phyloP scores from a whole-genome alignment of 2,888 invertebrate genomes.

The Gerris lacustris region DNA sequence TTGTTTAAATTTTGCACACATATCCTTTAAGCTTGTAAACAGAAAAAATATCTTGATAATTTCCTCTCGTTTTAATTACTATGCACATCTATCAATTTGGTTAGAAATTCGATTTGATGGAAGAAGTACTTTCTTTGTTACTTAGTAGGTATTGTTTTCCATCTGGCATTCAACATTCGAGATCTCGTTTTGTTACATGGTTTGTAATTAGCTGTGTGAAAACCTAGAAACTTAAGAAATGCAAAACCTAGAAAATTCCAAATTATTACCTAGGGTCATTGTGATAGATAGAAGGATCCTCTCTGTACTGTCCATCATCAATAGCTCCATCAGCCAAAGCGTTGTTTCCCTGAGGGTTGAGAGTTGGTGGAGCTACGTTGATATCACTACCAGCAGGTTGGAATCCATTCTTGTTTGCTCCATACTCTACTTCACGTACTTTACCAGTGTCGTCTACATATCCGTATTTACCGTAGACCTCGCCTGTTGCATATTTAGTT shows the following conservation, averaged over 20 bases:
- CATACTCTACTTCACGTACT: conserved; percentile 62
- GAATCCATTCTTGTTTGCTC: conserved; percentile 68
- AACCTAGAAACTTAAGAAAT: too few species aligned
- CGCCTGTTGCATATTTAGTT: conserved; percentile 70
- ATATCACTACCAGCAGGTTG: conserved; percentile 63
- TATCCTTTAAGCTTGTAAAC: too few species aligned
- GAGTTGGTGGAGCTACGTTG: conserved; percentile 70
- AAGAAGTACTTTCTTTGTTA: too few species aligned
- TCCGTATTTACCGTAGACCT: conserved; percentile 77
- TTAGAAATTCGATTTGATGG: too few species aligned
- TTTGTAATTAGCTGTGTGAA: too few species aligned
- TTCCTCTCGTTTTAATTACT: too few species aligned
- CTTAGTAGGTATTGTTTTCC: too few species aligned
- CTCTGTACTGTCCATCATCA: conserved; percentile 75
- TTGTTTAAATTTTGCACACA: too few species aligned
- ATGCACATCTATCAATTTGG: too few species aligned
- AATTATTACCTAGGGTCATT: conserved; percentile 34
- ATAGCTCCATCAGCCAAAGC: conserved; percentile 40
- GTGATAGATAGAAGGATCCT: conserved; percentile 69
- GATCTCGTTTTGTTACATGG: too few species aligned
- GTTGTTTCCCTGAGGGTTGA: conserved; percentile 41
- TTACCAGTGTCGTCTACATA: conserved; percentile 66
- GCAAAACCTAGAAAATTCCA: not conserved
- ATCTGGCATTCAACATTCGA: too few species aligned
- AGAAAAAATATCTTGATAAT: too few species aligned